phyloP scores from a whole-genome alignment of 2,888 invertebrate species.

The Pachydiplax longipennis region DNA sequence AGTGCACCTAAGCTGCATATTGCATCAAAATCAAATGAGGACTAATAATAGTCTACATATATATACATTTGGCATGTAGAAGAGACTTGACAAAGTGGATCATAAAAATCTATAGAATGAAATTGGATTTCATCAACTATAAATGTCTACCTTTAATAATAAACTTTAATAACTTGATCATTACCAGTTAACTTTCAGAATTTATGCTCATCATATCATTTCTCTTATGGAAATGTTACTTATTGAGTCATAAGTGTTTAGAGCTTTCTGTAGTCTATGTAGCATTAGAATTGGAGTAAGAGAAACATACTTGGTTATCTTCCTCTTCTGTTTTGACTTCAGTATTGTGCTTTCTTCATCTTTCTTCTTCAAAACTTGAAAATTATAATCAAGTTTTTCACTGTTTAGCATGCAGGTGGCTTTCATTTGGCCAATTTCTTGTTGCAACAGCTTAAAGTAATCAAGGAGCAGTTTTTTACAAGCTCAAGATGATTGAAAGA shows the following conservation, averaged over 20 bases:
- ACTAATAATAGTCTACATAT: not conserved
- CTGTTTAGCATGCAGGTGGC: slow-evolving; percentile 83
- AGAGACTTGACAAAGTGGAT: not conserved
- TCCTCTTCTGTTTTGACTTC: slow-evolving; percentile 78
- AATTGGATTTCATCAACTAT: not conserved
- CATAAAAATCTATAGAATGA: not conserved
- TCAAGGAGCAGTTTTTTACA: not conserved
- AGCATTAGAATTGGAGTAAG: no score
- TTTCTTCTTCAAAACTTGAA: slow-evolving; percentile 82
- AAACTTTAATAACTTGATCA: no score
- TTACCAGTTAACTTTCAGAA: no score
- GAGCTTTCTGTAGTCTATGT: no score
- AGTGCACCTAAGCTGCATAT: no score
- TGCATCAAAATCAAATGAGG: not conserved
- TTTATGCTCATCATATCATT: no score
- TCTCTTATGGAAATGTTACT: no score
- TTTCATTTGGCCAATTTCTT: slow-evolving; percentile 80
- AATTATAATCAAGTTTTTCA: slow-evolving; percentile 91
- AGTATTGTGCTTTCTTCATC: slow-evolving; percentile 87
- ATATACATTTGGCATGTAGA: not conserved
- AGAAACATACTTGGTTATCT: slow-evolving; percentile 69
- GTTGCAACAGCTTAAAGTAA: slow-evolving; percentile 71
- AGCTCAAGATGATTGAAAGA: not conserved
- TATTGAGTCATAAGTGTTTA: no score
- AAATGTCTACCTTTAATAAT: not conserved